Conservation (phyloP, 2,113 vertebrate species). For the Corythornis vintsioides region DNA sequence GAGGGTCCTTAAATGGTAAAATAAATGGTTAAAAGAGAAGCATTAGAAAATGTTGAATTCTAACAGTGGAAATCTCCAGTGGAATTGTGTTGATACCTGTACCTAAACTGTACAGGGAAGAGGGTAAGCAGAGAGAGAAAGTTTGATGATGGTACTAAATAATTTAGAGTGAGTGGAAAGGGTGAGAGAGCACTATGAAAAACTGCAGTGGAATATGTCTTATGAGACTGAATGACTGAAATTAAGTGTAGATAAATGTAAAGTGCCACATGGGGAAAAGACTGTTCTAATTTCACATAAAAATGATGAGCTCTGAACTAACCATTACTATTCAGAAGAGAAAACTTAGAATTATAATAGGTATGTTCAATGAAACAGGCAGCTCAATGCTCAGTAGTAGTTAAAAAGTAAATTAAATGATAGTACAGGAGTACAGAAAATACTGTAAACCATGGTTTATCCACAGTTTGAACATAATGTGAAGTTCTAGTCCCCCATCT, state of each 20-base stretch:
- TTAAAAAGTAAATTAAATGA: conserved; percentile 15
- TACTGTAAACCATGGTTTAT: background rate
- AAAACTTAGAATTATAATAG: conserved; percentile 1
- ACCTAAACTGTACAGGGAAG: background rate
- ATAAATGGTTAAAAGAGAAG: background rate
- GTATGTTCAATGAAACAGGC: background rate
- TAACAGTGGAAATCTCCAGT: background rate
- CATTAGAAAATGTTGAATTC: background rate
- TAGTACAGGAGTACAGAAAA: background rate
- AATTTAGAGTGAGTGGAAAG: background rate
- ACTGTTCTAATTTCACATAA: conserved; percentile 34
- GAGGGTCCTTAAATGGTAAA: background rate
- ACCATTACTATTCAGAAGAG: conserved; percentile 41
- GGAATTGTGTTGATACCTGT: background rate
- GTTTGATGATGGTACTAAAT: background rate
- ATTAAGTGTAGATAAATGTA: conserved; percentile 28
- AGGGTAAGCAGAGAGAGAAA: background rate
- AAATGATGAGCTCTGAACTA: conserved; percentile 18
- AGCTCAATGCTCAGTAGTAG: background rate
- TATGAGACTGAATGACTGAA: conserved; percentile 7
- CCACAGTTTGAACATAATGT: background rate
- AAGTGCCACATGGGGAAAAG: conserved; percentile 18
- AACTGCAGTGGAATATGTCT: background rate
- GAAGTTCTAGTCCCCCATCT: background rate
- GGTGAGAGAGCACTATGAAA: background rate